These are phyloP conservation scores for Pangasius mekongensis DNA, from an alignment of 2,797 vertebrate genomes.

Conservation along the genomic window DNA sequence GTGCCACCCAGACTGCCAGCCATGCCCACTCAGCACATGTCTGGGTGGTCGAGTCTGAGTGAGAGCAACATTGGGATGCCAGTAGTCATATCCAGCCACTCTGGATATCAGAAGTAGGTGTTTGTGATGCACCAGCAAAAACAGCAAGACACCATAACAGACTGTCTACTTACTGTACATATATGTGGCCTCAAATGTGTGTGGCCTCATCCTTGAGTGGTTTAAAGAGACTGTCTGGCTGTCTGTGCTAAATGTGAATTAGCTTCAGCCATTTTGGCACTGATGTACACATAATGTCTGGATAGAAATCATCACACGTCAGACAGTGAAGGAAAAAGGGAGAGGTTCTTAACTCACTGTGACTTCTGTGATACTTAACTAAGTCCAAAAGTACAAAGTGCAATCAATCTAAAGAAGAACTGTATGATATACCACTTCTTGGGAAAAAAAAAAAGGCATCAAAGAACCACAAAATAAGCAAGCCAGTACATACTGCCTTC, in stretches of 20 bases:
- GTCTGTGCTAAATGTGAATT: slow-evolving; percentile 12
- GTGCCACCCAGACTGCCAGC: slow-evolving; percentile 68
- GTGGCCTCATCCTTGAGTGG: slow-evolving; percentile 8
- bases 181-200: neutral
- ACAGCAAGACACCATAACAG: neutral
- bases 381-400: slow-evolving; percentile 36
- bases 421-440: slow-evolving; percentile 34
- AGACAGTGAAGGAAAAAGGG: slow-evolving; percentile 43
- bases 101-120: neutral
- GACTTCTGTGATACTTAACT: slow-evolving; percentile 62
- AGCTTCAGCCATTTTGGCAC: slow-evolving; percentile 22
- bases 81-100: neutral
- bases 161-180: neutral
- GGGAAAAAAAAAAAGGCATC: slow-evolving; percentile 5
- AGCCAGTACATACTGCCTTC: slow-evolving; percentile 36
- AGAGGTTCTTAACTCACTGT: slow-evolving; percentile 66
- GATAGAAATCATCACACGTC: slow-evolving; percentile 15
- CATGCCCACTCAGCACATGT: slow-evolving; percentile 59
- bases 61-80: neutral
- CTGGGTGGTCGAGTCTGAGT: slow-evolving; percentile 44
- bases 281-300: slow-evolving; percentile 27
- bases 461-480: slow-evolving; percentile 16
- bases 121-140: neutral
- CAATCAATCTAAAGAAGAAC: slow-evolving; percentile 46
- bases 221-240: slow-evolving; percentile 8